phyloP scores from a whole-genome alignment of 1,140 invertebrate species.

The Coelopa frigida region DNA sequence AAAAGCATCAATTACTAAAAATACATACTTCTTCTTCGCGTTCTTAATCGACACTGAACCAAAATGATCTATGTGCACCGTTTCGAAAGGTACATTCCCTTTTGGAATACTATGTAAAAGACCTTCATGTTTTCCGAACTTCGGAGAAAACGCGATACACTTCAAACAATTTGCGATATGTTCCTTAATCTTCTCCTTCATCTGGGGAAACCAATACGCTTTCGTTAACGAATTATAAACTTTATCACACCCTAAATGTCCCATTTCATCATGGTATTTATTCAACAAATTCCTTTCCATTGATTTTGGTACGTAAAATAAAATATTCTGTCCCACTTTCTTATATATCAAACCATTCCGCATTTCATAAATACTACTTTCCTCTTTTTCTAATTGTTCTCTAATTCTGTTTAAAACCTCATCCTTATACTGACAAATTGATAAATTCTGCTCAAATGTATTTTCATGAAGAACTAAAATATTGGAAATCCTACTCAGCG shows the following conservation, averaged over 20 bases:
- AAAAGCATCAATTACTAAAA: too few species aligned
- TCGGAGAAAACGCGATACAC: conserved; percentile 25
- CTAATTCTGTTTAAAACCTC: conserved; percentile 33
- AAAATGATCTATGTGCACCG: too few species aligned
- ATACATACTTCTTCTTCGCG: too few species aligned
- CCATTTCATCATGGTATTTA: conserved; percentile 27
- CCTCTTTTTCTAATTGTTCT: conserved; percentile 18
- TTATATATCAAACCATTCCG: conserved; percentile 26
- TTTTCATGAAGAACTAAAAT: neutral
- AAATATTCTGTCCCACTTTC: conserved; percentile 13
- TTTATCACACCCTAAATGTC: conserved; percentile 41
- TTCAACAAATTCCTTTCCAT: conserved; percentile 28
- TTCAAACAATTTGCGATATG: conserved; percentile 28
- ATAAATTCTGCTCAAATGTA: conserved; percentile 27
- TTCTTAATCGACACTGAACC: too few species aligned
- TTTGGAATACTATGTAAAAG: conserved; percentile 17
- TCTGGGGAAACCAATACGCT: conserved; percentile 41
- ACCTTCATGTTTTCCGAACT: conserved; percentile 40
- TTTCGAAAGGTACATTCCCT: too few species aligned
- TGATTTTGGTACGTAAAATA: conserved; percentile 25
- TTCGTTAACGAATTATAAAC: conserved; percentile 32
- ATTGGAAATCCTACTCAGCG: conserved; percentile 16
- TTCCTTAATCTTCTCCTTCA: conserved; percentile 24
- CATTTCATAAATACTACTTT: conserved; percentile 20
- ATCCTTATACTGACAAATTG: conserved; percentile 33